Base-by-base conservation (phyloP, 2,888 invertebrate genomes). In the Autographa gamma region DNA sequence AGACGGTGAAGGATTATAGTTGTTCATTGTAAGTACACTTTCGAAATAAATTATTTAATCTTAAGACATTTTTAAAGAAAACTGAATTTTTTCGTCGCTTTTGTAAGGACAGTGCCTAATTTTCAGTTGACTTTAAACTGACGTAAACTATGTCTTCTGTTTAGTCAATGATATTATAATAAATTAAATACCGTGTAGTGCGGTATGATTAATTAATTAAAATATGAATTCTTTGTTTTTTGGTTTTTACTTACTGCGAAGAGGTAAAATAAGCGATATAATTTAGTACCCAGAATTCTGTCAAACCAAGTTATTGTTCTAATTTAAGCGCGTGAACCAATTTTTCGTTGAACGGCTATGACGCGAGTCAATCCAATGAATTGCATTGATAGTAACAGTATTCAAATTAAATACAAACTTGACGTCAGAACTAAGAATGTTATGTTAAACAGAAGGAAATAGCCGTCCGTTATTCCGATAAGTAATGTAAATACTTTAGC, bases 331-430 rank as follows among this genome's bases (percentile, higher is more conserved):
- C 14, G 9, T 65, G 62, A 74, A 58, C 32, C 41, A 65, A 18
- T 78, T 73, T 67, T 78, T 63, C 78, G 52, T 41, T 60, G 64
- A 68, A 73, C 11, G 43, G n/a, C 11, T 25, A 0, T 68, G 69
- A 60, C 70, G 66, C 59, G 38, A 0, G 18, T 2, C 18, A 11
- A 34, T 19, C 7, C 16, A 60, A 75, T 11, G 1, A 69, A 43
- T 43, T 48, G 19, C 13, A 14, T 41, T 18, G 8, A 41, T 38
- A 18, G 4, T 16, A 43, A 4, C 14, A 14, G 5, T 14, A 43
- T 16, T 43, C 9, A 18, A 52, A 19, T 56, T 56, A 13, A 19
- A 56, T 48, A n/a, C 48, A 16, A 48, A n/a, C n/a, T n/a, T 54
- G 54, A 54, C 54, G 54, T 54, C 54, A 54, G 54, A 19, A 11